phyloP scores from a whole-genome alignment of 2,113 vertebrate species.

The Pterocles orientalis region DNA sequence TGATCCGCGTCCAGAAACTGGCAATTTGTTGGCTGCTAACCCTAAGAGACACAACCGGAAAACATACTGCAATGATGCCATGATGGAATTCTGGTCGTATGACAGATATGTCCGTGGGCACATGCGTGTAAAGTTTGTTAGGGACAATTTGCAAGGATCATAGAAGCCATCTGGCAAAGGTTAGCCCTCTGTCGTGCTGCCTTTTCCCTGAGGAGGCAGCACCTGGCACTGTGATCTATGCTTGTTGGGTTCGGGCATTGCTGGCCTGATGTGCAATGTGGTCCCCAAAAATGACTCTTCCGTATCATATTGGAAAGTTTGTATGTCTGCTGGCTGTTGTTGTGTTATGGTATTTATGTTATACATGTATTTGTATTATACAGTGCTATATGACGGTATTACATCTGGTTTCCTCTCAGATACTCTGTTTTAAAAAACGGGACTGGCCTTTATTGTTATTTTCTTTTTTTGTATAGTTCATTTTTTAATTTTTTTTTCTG shows the following conservation, averaged over 20 bases:
- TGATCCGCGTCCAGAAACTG: background rate
- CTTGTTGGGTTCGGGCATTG: fast-evolving
- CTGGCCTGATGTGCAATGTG: fast-evolving
- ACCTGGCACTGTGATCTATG: background rate
- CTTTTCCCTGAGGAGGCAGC: background rate
- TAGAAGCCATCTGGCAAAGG: background rate
- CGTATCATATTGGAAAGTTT: background rate
- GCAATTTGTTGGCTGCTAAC: background rate
- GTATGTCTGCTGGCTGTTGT: background rate
- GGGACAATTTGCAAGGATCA: background rate
- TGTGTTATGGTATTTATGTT: too few relatives aligned
- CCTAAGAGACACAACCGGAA: background rate
- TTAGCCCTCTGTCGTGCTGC: background rate
- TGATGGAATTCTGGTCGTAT: fast-evolving
- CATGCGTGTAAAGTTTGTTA: fast-evolving
- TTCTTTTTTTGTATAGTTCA: background rate
- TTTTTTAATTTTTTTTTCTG: background rate
- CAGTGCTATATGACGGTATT: background rate
- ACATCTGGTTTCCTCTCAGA: background rate
- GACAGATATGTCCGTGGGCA: background rate
- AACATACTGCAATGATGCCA: fast-evolving
- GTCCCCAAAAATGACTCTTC: background rate
- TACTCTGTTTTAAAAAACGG: background rate
- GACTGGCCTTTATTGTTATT: background rate
- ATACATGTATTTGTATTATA: too few relatives aligned